These are phyloP conservation scores for Minunthozetes semirufus DNA, from an alignment of 2,888 invertebrate species.

Conservation along the genomic window DNA sequence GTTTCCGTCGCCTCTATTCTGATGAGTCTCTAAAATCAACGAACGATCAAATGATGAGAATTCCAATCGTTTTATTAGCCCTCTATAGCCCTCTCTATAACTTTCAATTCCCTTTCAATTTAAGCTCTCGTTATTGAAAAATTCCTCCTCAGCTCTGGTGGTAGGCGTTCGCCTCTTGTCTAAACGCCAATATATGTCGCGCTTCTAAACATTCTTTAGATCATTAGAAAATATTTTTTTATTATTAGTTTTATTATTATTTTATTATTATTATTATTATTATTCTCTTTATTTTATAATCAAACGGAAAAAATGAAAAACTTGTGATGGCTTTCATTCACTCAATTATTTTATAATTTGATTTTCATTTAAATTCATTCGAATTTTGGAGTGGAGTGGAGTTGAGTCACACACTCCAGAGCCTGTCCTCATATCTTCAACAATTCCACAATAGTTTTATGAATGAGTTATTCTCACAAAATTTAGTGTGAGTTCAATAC, in stretches of 20 bases:
- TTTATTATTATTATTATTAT: too few relatives aligned
- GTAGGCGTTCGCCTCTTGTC: conserved; percentile 5
- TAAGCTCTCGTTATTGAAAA: conserved; percentile 7
- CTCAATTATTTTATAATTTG: neutral
- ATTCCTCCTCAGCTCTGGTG: neutral
- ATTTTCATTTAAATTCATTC: neutral
- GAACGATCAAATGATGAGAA: conserved; percentile 41
- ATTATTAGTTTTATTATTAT: too few relatives aligned
- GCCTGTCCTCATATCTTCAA: neutral
- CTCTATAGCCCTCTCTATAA: neutral
- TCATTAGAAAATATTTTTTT: conserved; percentile 13
- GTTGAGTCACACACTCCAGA: too few relatives aligned
- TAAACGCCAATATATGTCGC: neutral
- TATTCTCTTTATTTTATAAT: conserved; percentile 24
- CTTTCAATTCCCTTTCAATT: conserved; percentile 5
- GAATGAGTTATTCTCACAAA: neutral
- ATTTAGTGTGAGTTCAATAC: neutral
- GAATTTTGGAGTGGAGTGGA: too few relatives aligned
- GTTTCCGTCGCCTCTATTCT: conserved; percentile 37
- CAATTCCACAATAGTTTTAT: neutral
- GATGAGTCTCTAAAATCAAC: conserved; percentile 42
- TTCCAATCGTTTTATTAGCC: conserved; percentile 39
- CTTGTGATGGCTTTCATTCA: neutral
- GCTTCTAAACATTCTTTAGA: conserved; percentile 8
- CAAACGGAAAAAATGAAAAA: neutral